Evolutionary conservation across 2,888 invertebrate species (phyloP).

Genomic region (Metallyticus violacea): DNA sequence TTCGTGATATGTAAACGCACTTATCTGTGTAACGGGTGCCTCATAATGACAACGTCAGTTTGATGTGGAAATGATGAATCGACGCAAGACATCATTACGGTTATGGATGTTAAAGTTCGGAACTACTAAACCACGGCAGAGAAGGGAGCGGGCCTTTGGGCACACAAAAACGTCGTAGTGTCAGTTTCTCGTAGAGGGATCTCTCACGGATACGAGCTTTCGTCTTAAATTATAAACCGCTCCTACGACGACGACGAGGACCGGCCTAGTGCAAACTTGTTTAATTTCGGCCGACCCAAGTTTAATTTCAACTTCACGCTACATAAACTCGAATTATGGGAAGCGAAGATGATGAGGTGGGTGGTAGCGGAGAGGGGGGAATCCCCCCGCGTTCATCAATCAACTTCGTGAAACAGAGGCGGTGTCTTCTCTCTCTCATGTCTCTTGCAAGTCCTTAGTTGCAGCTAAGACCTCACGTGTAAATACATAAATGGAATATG

Average conservation of each 20-base stretch:
- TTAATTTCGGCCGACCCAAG: slow-evolving; percentile 1
- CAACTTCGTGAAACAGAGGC: slow-evolving; percentile 14
- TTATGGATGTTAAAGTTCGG: neutral
- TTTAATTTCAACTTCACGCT: slow-evolving; percentile 18
- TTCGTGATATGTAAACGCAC: neutral
- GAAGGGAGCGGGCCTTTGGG: too few relatives aligned
- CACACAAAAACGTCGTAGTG: neutral
- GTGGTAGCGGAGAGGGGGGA: neutral
- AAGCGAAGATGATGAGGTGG: neutral
- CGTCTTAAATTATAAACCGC: neutral
- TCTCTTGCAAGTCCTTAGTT: neutral
- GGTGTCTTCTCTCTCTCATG: slow-evolving; percentile 2
- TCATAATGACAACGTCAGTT: neutral
- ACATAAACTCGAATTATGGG: slow-evolving; percentile 18
- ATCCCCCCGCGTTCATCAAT: slow-evolving; percentile 11
- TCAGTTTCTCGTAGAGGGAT: neutral
- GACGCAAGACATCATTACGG: neutral
- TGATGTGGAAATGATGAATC: neutral
- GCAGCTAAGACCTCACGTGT: neutral
- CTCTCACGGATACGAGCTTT: neutral
- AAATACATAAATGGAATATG: neutral
- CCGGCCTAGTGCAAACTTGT: neutral
- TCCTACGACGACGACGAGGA: neutral
- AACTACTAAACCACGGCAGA: neutral
- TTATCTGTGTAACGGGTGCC: neutral